These are phyloP conservation scores for Vidua chalybeata DNA, from an alignment of 2,113 vertebrate genomes.

Conservation along the genomic window DNA sequence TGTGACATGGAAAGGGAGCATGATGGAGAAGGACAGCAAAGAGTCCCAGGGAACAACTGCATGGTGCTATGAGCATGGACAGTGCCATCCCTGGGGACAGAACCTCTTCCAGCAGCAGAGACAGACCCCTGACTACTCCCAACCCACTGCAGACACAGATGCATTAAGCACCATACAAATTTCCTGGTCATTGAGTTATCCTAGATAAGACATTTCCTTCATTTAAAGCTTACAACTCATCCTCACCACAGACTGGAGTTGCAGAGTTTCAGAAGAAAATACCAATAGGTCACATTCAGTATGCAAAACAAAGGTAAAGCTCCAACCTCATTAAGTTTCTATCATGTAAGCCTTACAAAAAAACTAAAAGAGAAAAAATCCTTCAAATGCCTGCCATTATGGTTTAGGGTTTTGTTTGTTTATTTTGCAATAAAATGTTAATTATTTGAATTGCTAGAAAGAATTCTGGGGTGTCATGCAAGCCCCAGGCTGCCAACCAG, in stretches of 20 bases:
- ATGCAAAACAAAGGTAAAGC: background rate
- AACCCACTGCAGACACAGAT: background rate
- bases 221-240: background rate
- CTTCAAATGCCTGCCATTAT: background rate
- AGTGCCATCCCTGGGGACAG: fast-evolving
- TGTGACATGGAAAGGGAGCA: background rate
- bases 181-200: background rate
- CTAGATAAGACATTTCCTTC: background rate
- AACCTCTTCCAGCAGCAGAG: background rate
- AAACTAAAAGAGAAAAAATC: background rate
- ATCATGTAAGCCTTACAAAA: background rate
- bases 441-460: background rate
- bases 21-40: background rate
- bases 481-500: background rate
- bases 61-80: fast-evolving
- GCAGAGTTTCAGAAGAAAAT: background rate
- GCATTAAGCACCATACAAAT: background rate
- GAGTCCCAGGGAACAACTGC: background rate
- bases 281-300: background rate
- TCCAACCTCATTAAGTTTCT: background rate
- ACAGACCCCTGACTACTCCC: background rate
- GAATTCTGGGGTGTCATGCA: background rate
- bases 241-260: background rate
- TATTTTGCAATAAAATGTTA: background rate
- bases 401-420: background rate